Conservation (phyloP, 2,113 vertebrate genomes). For the Circaetus gallicus region DNA sequence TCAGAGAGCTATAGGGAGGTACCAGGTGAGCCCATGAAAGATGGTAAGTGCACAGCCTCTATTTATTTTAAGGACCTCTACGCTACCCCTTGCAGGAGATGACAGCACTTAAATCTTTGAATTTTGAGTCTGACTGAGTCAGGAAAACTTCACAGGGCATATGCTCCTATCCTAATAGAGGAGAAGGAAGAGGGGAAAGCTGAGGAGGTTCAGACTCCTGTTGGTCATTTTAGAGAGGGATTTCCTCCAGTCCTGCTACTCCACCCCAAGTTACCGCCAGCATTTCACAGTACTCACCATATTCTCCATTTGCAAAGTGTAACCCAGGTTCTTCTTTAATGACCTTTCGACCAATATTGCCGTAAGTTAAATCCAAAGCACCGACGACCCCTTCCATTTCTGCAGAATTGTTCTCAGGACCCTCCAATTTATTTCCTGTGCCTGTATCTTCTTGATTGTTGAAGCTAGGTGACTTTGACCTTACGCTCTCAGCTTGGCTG, state of each 20-base stretch:
- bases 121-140: background rate
- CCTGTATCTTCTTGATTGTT: conserved; percentile 66
- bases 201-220: background rate
- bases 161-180: too few relatives aligned
- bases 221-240: background rate
- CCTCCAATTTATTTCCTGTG: conserved; percentile 64
- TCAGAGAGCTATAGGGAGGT: background rate
- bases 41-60: accelerated
- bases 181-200: background rate
- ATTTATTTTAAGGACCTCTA: background rate
- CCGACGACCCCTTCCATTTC: conserved; percentile 82
- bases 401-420: conserved; percentile 49
- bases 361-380: conserved; percentile 88
- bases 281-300: conserved; percentile 62
- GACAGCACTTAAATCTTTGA: background rate
- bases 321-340: conserved; percentile 84
- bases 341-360: conserved; percentile 74
- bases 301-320: conserved; percentile 79
- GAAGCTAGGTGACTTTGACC: conserved; percentile 80
- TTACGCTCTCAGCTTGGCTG: conserved; percentile 73
- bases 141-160: background rate
- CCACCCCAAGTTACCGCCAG: background rate
- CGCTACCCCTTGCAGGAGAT: background rate
- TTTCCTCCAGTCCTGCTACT: background rate
- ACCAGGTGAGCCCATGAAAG: background rate